phyloP scores from a whole-genome alignment of 2,113 vertebrate species.

The Rhinogobius similis region DNA sequence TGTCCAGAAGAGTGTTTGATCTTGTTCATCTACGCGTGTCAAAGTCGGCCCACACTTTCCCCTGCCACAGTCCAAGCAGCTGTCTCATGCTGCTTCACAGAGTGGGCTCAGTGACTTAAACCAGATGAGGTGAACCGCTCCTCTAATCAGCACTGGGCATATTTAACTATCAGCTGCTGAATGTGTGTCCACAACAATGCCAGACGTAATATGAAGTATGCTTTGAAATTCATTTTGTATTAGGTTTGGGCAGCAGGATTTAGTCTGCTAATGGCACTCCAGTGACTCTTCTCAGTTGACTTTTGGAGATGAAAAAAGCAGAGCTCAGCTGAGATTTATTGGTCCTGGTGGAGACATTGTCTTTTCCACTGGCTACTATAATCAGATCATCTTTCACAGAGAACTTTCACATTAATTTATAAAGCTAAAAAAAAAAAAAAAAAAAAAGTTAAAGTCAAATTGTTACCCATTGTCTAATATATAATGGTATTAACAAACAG shows the following conservation, averaged over 20 bases:
- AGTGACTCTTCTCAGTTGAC: slow-evolving; percentile 24
- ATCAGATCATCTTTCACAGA: slow-evolving; percentile 21
- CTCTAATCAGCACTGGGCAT: slow-evolving; percentile 37
- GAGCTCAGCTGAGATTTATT: slow-evolving; percentile 30
- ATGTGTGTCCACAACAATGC: slow-evolving; percentile 21
- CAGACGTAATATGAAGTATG: slow-evolving; percentile 40
- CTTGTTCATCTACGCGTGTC: slow-evolving; percentile 67
- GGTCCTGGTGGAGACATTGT: slow-evolving; percentile 33
- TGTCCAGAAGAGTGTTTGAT: slow-evolving; percentile 66
- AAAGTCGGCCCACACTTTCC: slow-evolving; percentile 61
- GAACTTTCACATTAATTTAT: neutral
- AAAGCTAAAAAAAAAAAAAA: too few species aligned
- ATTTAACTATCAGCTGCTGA: slow-evolving; percentile 65
- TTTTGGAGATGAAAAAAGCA: slow-evolving; percentile 36
- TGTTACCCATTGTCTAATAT: neutral
- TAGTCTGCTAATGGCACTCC: slow-evolving; percentile 36
- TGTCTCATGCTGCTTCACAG: slow-evolving; percentile 42
- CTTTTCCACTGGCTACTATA: slow-evolving; percentile 39
- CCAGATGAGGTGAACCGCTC: slow-evolving; percentile 55
- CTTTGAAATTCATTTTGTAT: neutral
- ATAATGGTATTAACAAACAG: neutral
- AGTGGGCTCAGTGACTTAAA: slow-evolving; percentile 36
- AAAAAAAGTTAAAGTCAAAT: too few species aligned
- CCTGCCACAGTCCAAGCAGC: slow-evolving; percentile 50
- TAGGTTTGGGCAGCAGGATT: slow-evolving; percentile 19